Evolutionary conservation across 1,140 invertebrate genomes (phyloP).

Genomic region (Lordiphosa collinella): DNA sequence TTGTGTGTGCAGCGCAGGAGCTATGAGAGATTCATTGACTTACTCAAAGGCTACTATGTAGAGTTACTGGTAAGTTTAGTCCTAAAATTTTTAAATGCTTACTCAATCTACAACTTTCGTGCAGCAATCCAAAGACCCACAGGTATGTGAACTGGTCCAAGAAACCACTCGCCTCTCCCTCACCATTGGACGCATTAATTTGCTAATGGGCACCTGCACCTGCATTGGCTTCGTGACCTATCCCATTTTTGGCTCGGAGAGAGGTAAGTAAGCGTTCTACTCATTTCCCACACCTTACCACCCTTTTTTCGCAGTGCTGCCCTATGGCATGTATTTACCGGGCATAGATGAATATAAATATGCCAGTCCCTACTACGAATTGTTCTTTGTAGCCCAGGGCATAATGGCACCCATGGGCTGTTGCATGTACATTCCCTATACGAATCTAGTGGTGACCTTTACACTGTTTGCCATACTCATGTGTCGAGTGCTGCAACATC

Average conservation of each 20-base stretch:
- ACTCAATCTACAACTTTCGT: neutral
- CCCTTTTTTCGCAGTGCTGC: constrained; percentile 41
- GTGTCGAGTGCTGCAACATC: constrained; percentile 60
- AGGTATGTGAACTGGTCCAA: constrained; percentile 23
- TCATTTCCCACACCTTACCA: neutral
- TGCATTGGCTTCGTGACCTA: constrained; percentile 68
- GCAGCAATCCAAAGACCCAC: constrained; percentile 27
- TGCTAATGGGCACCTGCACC: constrained; percentile 58
- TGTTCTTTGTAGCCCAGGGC: constrained; percentile 62
- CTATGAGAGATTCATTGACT: constrained; percentile 50
- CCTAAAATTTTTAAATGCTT: no score
- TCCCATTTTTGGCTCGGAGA: constrained; percentile 61
- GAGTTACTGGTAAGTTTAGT: constrained; percentile 35
- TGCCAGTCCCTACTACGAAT: constrained; percentile 58
- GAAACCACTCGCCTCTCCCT: constrained; percentile 47
- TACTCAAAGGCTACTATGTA: constrained; percentile 37
- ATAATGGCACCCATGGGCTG: constrained; percentile 73
- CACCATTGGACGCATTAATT: constrained; percentile 56
- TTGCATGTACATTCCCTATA: constrained; percentile 74
- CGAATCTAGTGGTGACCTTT: constrained; percentile 67
- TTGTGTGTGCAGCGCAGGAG: constrained; percentile 46
- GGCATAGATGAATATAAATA: constrained; percentile 67
- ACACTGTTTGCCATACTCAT: constrained; percentile 68
- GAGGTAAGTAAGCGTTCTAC: constrained; percentile 22
- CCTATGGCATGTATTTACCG: constrained; percentile 67